Evolutionary conservation across 1,140 invertebrate species (phyloP), one percentile per base, ranked within the genome.

Genomic region (Hypsibius dujardini): DNA sequence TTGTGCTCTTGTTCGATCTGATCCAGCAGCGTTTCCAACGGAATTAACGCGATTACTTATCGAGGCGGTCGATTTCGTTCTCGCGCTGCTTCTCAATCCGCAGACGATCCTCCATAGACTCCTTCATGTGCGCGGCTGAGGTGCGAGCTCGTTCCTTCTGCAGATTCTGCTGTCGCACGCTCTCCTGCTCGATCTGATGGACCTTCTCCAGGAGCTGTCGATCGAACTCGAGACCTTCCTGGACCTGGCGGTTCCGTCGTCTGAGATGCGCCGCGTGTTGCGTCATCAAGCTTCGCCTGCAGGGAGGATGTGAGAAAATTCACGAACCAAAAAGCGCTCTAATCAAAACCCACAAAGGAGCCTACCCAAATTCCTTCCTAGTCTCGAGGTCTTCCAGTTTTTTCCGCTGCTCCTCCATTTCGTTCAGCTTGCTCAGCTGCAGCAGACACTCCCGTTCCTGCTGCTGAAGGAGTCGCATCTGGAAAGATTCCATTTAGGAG

Each of bases 201-300:
- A 67, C 42, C 12, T 12, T 15, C 45, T 67, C 62, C 42, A 67
- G 42, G 12, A 67, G 7, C 3, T 67, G 12, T 67, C 62, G 12
- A 42, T 67, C 62, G 45, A 67, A 45, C 42, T 67, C 42, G 3
- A 67, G 62, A 42, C 62, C 45, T 3, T 67, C 62, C 45, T 67
- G 62, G 62, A 67, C 62, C 45, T 67, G 62, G 62, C 62, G 62
- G 45, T 67, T 67, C 12, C 62, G 12, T 7, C 62, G 62, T 7
- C 62, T 12, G 42, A 67, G 0, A 67, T 15, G 42, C 12, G 62
- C 62, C 12, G 62, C 62, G 42, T 67, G 62, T 45, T 67, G 62
- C 0, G 12, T 67, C 62, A 67, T 12, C 62, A 67, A 42, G 50
- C 0, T 56, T 67, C 12, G 3, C 62, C 42, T 67, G 3, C 62